Percentiles rank a stretch among this genome's conserved stretches.
Conservation (phyloP, 2,113 vertebrate species). For the Orcinus orca region DNA sequence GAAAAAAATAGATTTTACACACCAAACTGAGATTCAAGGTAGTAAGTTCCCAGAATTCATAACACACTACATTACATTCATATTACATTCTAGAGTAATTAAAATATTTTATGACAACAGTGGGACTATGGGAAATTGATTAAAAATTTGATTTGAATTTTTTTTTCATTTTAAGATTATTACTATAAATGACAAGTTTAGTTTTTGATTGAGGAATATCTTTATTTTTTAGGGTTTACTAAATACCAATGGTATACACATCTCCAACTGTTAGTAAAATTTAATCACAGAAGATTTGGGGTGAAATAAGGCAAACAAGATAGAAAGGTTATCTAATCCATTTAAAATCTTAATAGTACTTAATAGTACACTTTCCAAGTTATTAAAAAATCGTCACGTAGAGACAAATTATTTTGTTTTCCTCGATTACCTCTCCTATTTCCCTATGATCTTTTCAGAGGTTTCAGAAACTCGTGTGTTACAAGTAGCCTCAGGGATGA, state of each 20-base stretch:
- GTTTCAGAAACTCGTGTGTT: background rate
- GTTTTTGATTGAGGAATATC: background rate
- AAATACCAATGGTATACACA: background rate
- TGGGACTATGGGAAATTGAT: background rate
- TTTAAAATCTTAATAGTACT: background rate
- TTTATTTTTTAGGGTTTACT: background rate
- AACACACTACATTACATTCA: background rate
- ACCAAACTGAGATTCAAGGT: background rate
- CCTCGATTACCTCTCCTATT: background rate
- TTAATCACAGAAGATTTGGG: background rate
- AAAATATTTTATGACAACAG: background rate
- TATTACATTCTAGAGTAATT: background rate
- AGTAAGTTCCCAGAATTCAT: background rate
- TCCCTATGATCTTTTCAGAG: background rate
- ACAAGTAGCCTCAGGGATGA: background rate
- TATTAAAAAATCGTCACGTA: background rate
- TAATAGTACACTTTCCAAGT: background rate
- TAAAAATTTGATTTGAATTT: background rate
- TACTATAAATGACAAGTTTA: background rate
- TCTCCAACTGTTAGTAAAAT: background rate
- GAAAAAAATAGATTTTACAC: background rate
- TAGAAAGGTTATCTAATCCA: background rate
- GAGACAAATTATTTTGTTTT: background rate
- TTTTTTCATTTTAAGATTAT: background rate
- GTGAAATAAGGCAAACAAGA: background rate